Percentiles rank a stretch among this genome's conserved stretches.
Evolutionary conservation across 2,888 invertebrate species (phyloP).

Genomic region (Octodonta nipae): DNA sequence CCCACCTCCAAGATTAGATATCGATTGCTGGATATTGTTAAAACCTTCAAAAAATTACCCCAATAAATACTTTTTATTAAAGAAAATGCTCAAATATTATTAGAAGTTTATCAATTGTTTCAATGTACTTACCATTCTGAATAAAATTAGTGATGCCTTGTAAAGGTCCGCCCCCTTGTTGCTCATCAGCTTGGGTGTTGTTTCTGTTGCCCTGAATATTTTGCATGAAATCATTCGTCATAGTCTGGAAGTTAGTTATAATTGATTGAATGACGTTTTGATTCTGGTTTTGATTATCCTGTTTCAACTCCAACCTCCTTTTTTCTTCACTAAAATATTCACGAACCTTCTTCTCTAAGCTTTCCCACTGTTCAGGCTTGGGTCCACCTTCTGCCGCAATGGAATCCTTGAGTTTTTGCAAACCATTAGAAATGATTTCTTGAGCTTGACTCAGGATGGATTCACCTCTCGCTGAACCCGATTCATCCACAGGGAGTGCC

Average conservation of each 20-base stretch:
- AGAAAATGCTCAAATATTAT: too few relatives aligned
- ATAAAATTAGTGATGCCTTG: conserved; percentile 17
- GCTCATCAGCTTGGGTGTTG: conserved; percentile 6
- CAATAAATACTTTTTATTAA: too few relatives aligned
- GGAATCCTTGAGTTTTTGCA: conserved; percentile 14
- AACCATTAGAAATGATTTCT: conserved; percentile 10
- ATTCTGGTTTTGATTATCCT: conserved; percentile 6
- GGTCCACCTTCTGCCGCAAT: conserved; percentile 15
- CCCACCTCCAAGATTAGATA: conserved; percentile 11
- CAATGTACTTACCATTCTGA: conserved; percentile 18
- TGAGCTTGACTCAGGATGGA: conserved; percentile 10
- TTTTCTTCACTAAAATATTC: conserved; percentile 15
- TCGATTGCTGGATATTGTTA: conserved; percentile 14
- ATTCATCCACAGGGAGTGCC: too few relatives aligned
- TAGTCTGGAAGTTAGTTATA: conserved; percentile 11
- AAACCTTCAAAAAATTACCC: too few relatives aligned
- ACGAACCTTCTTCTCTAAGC: conserved; percentile 15
- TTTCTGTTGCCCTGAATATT: conserved; percentile 11
- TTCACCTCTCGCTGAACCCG: too few relatives aligned
- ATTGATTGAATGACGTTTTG: conserved; percentile 17
- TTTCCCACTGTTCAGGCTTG: conserved; percentile 16
- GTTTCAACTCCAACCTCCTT: conserved; percentile 10
- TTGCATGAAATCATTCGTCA: conserved; percentile 16
- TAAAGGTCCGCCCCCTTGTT: conserved; percentile 9
- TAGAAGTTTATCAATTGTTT: too few relatives aligned